Evolutionary conservation across 2,797 vertebrate genomes (phyloP).

Genomic region (Sarcoramphus papa): DNA sequence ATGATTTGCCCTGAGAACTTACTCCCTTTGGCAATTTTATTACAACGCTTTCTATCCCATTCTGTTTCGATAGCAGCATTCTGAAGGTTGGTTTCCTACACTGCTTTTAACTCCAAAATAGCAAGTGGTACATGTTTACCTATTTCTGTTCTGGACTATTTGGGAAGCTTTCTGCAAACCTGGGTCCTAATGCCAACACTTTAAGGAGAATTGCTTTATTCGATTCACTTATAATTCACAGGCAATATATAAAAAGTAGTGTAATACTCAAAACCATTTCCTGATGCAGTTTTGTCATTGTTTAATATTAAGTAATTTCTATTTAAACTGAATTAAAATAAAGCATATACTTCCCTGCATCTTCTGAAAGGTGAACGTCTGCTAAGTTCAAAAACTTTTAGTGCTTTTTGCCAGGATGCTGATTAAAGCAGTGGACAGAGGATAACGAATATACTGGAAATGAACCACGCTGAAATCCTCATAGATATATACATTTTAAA

Average conservation of each 20-base stretch:
- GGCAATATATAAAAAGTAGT: neutral
- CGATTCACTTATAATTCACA: neutral
- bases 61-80: neutral
- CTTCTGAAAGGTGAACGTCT: neutral
- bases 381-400: neutral
- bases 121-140: neutral
- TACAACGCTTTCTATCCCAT: neutral
- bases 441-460: neutral
- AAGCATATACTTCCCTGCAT: neutral
- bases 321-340: neutral
- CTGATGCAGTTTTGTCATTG: neutral
- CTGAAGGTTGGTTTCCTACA: neutral
- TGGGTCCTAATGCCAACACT: neutral
- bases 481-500: neutral
- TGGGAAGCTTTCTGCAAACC: constrained; percentile 32
- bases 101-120: neutral
- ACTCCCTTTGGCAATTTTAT: constrained; percentile 26
- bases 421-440: neutral
- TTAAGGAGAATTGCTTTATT: neutral
- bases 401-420: neutral
- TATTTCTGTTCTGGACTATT: neutral
- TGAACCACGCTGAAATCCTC: neutral
- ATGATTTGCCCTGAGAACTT: constrained; percentile 14
- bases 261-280: neutral
- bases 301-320: neutral